A percentile compares a stretch with the other conserved stretches of the same genome.
Evolutionary conservation across 2,113 vertebrate species (phyloP).

Genomic region (Piaya cayana): DNA sequence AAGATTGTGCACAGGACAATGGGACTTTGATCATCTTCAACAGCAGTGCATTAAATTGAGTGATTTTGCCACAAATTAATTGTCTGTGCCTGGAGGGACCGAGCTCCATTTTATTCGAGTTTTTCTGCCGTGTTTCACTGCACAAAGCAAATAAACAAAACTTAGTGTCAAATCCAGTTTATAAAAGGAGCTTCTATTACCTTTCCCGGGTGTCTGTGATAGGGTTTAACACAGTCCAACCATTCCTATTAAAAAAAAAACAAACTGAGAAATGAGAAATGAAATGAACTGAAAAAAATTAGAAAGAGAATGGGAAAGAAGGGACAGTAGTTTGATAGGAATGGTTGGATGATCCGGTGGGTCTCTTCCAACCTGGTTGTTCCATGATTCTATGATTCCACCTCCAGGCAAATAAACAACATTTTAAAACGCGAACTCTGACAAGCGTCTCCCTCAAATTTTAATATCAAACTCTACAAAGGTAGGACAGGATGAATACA

Average conservation of each 20-base stretch:
- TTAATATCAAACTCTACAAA: neutral
- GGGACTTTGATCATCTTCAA: neutral
- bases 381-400: too few relatives aligned
- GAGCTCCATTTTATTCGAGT: neutral
- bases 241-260: too few relatives aligned
- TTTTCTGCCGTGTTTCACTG: neutral
- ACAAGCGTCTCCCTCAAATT: neutral
- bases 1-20: neutral
- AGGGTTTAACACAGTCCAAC: too few relatives aligned
- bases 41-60: neutral
- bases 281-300: too few relatives aligned
- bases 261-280: too few relatives aligned
- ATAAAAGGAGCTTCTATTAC: too few relatives aligned
- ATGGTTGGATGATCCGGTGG: too few relatives aligned
- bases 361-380: too few relatives aligned
- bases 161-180: too few relatives aligned
- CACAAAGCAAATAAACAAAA: constrained; percentile 53
- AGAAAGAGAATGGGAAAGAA: too few relatives aligned
- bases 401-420: neutral
- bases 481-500: neutral
- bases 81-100: neutral
- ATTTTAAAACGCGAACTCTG: neutral
- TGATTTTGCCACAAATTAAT: constrained; percentile 14
- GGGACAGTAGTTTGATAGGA: too few relatives aligned
- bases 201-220: too few relatives aligned